A percentile compares a stretch with the other conserved stretches of the same genome.
These are phyloP conservation scores for Chaenodraco wilsoni DNA, from an alignment of 2,797 vertebrate genomes.

Conservation along the genomic window DNA sequence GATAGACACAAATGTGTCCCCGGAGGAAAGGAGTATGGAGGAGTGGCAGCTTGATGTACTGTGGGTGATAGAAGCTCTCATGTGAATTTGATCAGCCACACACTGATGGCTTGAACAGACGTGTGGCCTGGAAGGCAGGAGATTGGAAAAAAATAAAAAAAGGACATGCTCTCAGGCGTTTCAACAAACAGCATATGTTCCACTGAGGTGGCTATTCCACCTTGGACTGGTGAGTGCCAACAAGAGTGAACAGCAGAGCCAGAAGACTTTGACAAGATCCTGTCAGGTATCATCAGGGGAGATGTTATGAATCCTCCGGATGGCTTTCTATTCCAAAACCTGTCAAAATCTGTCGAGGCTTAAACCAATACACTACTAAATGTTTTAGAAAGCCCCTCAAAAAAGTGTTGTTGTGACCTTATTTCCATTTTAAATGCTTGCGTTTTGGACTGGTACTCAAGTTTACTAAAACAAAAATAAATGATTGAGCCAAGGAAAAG, in stretches of 20 bases:
- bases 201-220: conserved; percentile 81
- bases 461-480: conserved; percentile 1
- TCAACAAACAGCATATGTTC: conserved; percentile 87
- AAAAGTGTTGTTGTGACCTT: neutral
- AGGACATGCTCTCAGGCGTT: conserved; percentile 71
- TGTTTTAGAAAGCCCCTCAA: conserved; percentile 13
- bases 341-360: conserved; percentile 51
- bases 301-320: conserved; percentile 50
- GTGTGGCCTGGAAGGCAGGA: conserved; percentile 74
- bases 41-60: conserved; percentile 71
- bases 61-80: conserved; percentile 78
- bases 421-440: neutral
- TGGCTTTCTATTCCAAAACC: conserved; percentile 59
- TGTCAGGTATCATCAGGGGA: conserved; percentile 75
- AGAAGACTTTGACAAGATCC: conserved; percentile 80
- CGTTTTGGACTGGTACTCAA: neutral
- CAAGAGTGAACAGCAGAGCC: conserved; percentile 68
- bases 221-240: conserved; percentile 79
- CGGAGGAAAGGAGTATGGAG: conserved; percentile 52
- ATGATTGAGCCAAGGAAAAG: neutral
- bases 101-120: conserved; percentile 82
- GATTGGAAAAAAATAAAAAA: conserved; percentile 40
- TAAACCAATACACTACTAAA: conserved; percentile 35
- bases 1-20: conserved; percentile 62
- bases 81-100: conserved; percentile 81